These are phyloP conservation scores for Ailurus styani DNA, from an alignment of 2,113 vertebrate species.

Conservation along the genomic window DNA sequence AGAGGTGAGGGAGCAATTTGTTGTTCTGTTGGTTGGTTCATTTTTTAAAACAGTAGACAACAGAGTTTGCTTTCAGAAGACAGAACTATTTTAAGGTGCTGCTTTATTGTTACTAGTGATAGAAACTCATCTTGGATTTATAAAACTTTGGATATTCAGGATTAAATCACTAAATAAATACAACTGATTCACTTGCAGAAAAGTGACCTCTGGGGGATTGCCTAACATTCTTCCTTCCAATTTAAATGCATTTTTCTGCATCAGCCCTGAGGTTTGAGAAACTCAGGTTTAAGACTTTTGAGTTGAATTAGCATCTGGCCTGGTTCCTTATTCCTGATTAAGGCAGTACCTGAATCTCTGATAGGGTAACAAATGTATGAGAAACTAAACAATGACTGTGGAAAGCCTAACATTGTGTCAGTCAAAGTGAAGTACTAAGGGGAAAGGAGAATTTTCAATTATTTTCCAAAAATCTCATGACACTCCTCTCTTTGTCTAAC, in stretches of 20 bases:
- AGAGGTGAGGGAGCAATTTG: neutral
- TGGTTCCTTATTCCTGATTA: neutral
- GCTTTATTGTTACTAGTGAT: neutral
- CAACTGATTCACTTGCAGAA: neutral
- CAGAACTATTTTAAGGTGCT: neutral
- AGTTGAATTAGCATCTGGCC: conserved; percentile 10
- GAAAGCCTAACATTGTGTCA: neutral
- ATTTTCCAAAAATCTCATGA: neutral
- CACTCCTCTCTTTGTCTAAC: neutral
- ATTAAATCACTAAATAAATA: conserved; percentile 33
- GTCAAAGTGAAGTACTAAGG: neutral
- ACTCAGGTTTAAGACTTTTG: neutral
- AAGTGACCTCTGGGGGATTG: neutral
- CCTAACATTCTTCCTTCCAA: neutral
- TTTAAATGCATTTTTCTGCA: conserved; percentile 17
- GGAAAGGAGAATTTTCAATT: neutral
- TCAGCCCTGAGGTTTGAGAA: neutral
- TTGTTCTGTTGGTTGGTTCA: neutral
- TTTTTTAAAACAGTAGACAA: neutral
- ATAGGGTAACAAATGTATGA: neutral
- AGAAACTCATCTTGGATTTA: neutral
- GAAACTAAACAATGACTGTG: neutral
- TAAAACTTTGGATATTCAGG: neutral
- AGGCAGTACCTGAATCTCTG: neutral
- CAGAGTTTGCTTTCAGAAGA: neutral